Evolutionary conservation across 2,113 vertebrate genomes (phyloP).

Genomic region (Monarcha castaneiventris): DNA sequence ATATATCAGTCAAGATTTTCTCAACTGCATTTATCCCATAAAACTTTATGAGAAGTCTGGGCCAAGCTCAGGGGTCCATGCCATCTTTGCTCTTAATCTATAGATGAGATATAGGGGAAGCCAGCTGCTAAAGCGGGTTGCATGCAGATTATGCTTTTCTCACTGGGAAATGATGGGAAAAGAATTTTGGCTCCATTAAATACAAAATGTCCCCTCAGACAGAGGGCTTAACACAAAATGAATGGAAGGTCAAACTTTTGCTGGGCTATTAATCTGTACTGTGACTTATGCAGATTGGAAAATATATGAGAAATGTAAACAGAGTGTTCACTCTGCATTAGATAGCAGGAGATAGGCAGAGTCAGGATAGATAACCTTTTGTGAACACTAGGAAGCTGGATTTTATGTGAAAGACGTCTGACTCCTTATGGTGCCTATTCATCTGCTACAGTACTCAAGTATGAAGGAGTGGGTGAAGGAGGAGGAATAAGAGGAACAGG

Average conservation of each 20-base stretch:
- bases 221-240: slow-evolving; percentile 42
- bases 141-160: neutral
- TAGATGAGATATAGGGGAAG: neutral
- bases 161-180: slow-evolving; percentile 25
- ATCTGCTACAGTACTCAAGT: neutral
- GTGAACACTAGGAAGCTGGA: slow-evolving; percentile 45
- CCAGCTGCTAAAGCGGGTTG: neutral
- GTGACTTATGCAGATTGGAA: slow-evolving; percentile 61
- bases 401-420: slow-evolving; percentile 22
- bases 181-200: slow-evolving; percentile 58
- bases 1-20: slow-evolving; percentile 3
- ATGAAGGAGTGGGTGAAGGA: neutral
- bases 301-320: slow-evolving; percentile 67
- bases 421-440: slow-evolving; percentile 27
- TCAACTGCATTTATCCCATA: neutral
- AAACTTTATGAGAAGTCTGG: neutral
- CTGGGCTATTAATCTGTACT: slow-evolving; percentile 61
- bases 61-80: neutral
- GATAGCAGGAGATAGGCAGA: slow-evolving; percentile 63
- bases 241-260: slow-evolving; percentile 67
- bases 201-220: slow-evolving; percentile 1
- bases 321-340: slow-evolving; percentile 55
- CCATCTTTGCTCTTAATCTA: neutral
- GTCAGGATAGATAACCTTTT: slow-evolving; percentile 56
- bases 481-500: slow-evolving; percentile 13